These are phyloP conservation scores for Druceiella hillmani DNA, from an alignment of 2,888 invertebrate genomes.

Conservation along the genomic window DNA sequence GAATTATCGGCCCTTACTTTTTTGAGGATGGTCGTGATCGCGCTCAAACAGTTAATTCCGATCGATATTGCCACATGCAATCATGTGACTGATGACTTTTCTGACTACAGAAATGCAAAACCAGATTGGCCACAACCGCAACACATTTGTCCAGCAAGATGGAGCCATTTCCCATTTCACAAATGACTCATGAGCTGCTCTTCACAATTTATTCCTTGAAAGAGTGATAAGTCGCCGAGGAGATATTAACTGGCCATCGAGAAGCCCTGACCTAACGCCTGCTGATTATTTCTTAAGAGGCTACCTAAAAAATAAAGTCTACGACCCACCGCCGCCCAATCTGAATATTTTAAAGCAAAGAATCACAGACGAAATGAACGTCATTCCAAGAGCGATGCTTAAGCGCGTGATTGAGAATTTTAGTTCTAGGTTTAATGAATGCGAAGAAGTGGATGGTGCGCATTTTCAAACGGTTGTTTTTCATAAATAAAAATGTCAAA, in stretches of 20 bases:
- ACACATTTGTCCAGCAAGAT: constrained; percentile 25
- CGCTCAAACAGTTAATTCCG: constrained; percentile 20
- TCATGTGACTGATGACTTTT: constrained; percentile 21
- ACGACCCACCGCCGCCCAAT: constrained; percentile 21
- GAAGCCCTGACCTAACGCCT: constrained; percentile 23
- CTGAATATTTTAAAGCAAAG: constrained; percentile 24
- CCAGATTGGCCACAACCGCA: constrained; percentile 23
- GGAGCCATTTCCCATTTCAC: constrained; percentile 24
- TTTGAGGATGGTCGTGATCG: constrained; percentile 16
- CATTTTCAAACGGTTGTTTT: no score
- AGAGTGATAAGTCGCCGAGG: constrained; percentile 24
- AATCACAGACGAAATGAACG: constrained; percentile 24
- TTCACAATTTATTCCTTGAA: constrained; percentile 24
- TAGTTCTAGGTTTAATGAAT: constrained; percentile 20
- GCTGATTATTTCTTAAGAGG: constrained; percentile 23
- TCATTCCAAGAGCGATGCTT: constrained; percentile 24
- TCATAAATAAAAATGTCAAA: no score
- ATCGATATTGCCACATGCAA: constrained; percentile 22
- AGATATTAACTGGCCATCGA: constrained; percentile 23
- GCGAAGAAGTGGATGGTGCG: constrained; percentile 18
- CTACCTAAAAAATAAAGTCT: constrained; percentile 25
- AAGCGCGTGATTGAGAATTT: constrained; percentile 21
- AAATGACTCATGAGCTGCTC: constrained; percentile 24
- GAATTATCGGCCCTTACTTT: constrained; percentile 24
- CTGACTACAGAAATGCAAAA: constrained; percentile 24